phyloP scores from a whole-genome alignment of 2,113 vertebrate species.

The Puma concolor region DNA sequence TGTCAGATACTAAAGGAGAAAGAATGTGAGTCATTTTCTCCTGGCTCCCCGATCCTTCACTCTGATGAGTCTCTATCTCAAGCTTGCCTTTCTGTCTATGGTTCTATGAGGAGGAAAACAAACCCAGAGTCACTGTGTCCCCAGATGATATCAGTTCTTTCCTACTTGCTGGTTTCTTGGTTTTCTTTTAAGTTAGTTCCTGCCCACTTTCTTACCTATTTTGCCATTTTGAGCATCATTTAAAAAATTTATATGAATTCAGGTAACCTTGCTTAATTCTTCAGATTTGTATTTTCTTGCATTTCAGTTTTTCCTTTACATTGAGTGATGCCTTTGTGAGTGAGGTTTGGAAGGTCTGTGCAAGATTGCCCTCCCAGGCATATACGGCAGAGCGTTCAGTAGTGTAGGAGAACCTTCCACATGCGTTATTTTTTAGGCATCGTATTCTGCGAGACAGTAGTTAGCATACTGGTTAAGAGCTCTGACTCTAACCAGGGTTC shows the following conservation, averaged over 20 bases:
- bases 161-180: not conserved
- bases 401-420: not conserved
- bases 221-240: not conserved
- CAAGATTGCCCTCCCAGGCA: not conserved
- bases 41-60: not conserved
- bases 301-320: not conserved
- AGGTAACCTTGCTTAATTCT: not conserved
- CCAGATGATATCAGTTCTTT: too few species aligned
- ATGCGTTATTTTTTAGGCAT: not conserved
- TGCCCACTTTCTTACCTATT: not conserved
- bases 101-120: not conserved
- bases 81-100: not conserved
- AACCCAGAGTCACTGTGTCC: not conserved
- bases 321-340: not conserved
- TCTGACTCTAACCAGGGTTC: not conserved
- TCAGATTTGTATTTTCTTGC: not conserved
- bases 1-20: constrained; percentile 13
- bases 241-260: not conserved
- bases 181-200: not conserved
- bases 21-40: not conserved
- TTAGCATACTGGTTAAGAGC: not conserved
- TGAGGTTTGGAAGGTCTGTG: not conserved
- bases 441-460: not conserved
- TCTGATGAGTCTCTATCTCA: constrained; percentile 6
- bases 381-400: not conserved